phyloP scores from a whole-genome alignment of 2,888 invertebrate species.

The Lepidonotus clava region DNA sequence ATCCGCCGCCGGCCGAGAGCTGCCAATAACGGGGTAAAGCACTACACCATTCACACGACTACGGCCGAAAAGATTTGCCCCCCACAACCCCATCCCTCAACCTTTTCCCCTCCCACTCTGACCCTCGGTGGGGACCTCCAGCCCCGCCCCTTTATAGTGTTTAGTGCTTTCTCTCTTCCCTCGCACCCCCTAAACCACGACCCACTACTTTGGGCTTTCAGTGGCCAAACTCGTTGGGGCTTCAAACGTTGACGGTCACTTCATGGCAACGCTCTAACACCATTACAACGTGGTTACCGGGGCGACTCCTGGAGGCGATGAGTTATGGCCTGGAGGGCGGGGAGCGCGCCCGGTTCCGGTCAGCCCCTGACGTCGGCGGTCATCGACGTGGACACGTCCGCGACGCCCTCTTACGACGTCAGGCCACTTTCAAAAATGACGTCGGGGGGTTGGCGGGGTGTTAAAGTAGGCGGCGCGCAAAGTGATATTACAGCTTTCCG shows the following conservation, averaged over 20 bases:
- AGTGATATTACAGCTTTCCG: conserved; percentile 35
- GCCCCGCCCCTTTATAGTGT: no score
- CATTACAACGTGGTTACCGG: no score
- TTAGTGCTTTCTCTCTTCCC: no score
- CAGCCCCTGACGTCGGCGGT: neutral
- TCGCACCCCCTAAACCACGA: no score
- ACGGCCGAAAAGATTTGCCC: neutral
- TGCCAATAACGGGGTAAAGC: neutral
- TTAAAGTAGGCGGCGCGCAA: neutral
- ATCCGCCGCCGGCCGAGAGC: neutral
- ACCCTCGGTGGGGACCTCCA: no score
- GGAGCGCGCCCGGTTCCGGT: neutral
- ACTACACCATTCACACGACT: neutral
- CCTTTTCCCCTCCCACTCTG: neutral
- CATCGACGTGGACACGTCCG: conserved; percentile 13
- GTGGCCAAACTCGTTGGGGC: no score
- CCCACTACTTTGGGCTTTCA: no score
- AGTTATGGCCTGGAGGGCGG: neutral
- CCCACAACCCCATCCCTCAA: neutral
- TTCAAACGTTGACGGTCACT: no score
- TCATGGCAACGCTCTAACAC: no score
- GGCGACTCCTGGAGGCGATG: neutral
- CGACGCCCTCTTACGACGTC: neutral
- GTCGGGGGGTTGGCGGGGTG: neutral
- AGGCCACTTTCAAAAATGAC: neutral